These are phyloP conservation scores for Geopemphigus sp. DNA, from an alignment of 1,140 invertebrate genomes.

Conservation along the genomic window DNA sequence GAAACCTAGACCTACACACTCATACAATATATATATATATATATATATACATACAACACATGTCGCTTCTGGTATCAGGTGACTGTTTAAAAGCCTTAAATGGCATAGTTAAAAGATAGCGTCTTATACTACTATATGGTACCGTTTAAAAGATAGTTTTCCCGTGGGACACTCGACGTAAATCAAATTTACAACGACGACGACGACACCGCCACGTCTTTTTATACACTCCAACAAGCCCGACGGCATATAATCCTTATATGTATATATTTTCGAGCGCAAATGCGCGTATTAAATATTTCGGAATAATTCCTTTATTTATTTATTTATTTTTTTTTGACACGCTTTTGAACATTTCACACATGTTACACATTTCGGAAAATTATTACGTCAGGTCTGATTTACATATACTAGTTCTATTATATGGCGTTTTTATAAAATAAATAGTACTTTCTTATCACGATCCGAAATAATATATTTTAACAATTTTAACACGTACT, in stretches of 20 bases:
- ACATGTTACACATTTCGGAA: background rate
- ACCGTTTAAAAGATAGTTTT: conserved; percentile 10
- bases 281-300: background rate
- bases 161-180: background rate
- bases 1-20: background rate
- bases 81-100: conserved; percentile 2
- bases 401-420: no score
- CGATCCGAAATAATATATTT: no score
- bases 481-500: no score
- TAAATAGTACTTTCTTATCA: no score
- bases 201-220: background rate
- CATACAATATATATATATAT: background rate
- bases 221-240: background rate
- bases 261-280: background rate
- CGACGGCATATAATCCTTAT: background rate
- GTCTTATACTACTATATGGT: conserved; percentile 1
- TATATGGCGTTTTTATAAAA: no score
- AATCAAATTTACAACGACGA: conserved; percentile 32
- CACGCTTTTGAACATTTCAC: background rate
- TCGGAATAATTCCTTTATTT: no score
- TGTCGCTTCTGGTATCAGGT: background rate
- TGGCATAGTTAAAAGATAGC: background rate
- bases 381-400: no score
- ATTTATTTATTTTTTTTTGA: background rate
- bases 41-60: background rate